Base-by-base conservation (phyloP, 2,797 vertebrate genomes). In the Peromyscus attwateri region DNA sequence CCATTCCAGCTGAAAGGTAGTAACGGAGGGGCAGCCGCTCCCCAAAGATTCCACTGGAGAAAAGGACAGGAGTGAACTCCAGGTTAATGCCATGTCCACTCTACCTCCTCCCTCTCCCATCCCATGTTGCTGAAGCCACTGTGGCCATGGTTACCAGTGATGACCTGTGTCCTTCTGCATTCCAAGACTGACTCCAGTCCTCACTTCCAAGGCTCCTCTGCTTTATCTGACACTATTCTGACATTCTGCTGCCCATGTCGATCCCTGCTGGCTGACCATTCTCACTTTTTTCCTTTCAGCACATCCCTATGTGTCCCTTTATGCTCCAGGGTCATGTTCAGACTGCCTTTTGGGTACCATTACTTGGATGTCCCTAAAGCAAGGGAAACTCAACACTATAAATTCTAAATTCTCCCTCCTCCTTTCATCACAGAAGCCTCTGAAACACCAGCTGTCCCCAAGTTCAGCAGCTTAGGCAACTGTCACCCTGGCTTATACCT, bases 11-110 rank as follows among this genome's bases (percentile, higher is more conserved):
- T 0, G 99, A 99, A 25, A 99, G 99, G 98, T 99, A 99, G 92
- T 99, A 99, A 2, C 99, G 99, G 71, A 99, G 98, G 0, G 99
- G 99, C 57, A 99, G 98, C 0, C 99, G 99, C 98, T 99, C 99
- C 19, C 99, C 99, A 1, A 99, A 99, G 43, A 99, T 99, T 43
- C 99, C 99, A 0, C 99, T 99, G 98, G 2, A 68, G 73, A 83
- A 84, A 52, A 70, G 52, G 70, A 90, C 25, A 90, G 21, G 64
- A 52, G 46, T 4, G 37, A 66, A 4, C 17, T n/a, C 40, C 12
- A 0, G 4, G 71, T 94, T 70, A 68, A 31, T 52, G 0, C 68
- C 2, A 4, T 19, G 34, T n/a, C 10, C 6, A 27, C 25, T 52
- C 66, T 3, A 0, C 60, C 68, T 3, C 52, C 55, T 12, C 0